Conservation (phyloP, 2,888 invertebrate species). For the Chrysomela aeneicollis region DNA sequence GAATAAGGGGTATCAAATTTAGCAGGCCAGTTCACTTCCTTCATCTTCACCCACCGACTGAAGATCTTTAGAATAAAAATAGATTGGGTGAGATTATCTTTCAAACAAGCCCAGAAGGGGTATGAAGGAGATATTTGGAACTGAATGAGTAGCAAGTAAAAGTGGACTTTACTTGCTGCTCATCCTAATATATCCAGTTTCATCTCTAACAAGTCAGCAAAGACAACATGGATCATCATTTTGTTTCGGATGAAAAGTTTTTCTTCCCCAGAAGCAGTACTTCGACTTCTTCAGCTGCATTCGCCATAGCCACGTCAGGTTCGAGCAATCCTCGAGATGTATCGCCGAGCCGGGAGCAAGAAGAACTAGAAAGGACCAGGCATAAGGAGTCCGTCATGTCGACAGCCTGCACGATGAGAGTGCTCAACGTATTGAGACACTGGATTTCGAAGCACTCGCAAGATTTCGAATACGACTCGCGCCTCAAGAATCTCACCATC, state of each 20-base stretch:
- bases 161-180: no score
- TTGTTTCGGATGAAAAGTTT: background rate
- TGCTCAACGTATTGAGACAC: constrained; percentile 87
- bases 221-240: no score
- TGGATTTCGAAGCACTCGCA: constrained; percentile 93
- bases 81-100: no score
- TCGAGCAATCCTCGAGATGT: constrained; percentile 83
- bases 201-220: no score
- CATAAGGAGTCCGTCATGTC: constrained; percentile 82
- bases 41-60: no score
- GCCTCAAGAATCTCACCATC: constrained; percentile 78
- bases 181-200: no score
- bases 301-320: constrained; percentile 90
- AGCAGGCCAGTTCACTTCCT: no score
- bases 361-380: constrained; percentile 63
- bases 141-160: no score
- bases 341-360: constrained; percentile 57
- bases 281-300: constrained; percentile 87
- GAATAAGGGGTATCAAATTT: no score
- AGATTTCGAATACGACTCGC: constrained; percentile 82
- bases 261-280: constrained; percentile 74
- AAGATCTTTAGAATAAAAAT: no score
- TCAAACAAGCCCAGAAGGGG: no score
- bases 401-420: constrained; percentile 93
- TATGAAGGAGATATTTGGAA: no score